Evolutionary conservation across 1,140 invertebrate species (phyloP).

Genomic region (Aphidius gifuensis): DNA sequence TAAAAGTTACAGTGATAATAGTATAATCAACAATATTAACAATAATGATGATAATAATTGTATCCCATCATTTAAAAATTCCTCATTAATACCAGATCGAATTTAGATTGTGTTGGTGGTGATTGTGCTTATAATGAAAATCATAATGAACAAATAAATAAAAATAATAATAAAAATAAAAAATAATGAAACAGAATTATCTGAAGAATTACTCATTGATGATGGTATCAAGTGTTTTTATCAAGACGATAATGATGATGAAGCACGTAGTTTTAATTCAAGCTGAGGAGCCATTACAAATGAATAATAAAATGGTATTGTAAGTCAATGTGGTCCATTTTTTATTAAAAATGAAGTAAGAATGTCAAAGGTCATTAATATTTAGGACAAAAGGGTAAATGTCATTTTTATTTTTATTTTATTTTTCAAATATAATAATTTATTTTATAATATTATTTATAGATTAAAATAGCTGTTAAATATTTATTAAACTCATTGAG

Average conservation of each 20-base stretch:
- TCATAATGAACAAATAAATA: not conserved
- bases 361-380: conserved; percentile 50
- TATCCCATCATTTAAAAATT: conserved; percentile 41
- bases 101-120: conserved; percentile 6
- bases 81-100: conserved; percentile 20
- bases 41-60: conserved; percentile 17
- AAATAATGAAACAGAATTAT: conserved; percentile 19
- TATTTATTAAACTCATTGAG: conserved; percentile 97
- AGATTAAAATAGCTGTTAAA: too few relatives aligned
- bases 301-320: conserved; percentile 25
- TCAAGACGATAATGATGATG: conserved; percentile 42
- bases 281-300: conserved; percentile 36
- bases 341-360: conserved; percentile 48
- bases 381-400: conserved; percentile 51
- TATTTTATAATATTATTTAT: not conserved
- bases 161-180: conserved; percentile 22
- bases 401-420: not conserved
- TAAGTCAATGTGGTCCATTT: conserved; percentile 49
- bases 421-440: not conserved
- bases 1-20: too few relatives aligned
- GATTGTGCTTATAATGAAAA: not conserved
- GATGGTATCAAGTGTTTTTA: conserved; percentile 48
- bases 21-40: too few relatives aligned
- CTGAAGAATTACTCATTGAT: conserved; percentile 19
- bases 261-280: conserved; percentile 49